Conservation (phyloP, 2,888 invertebrate species). For the Pyrocoelia pectoralis region DNA sequence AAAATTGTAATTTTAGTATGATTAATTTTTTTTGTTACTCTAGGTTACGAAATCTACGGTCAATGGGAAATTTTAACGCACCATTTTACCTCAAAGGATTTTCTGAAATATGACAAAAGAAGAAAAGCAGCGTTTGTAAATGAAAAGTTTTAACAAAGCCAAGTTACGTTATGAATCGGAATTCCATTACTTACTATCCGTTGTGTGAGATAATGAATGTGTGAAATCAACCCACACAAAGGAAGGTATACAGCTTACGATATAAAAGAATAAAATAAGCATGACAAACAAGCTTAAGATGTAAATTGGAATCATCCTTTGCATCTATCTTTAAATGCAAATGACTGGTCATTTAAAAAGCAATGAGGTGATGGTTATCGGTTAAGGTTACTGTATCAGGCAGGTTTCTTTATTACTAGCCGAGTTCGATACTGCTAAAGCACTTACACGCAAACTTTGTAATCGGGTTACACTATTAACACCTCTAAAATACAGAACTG, state of each 20-base stretch:
- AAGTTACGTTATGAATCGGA: no score
- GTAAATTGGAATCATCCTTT: slow-evolving; percentile 24
- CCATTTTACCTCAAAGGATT: no score
- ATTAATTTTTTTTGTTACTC: neutral
- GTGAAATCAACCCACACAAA: no score
- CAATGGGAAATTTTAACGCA: no score
- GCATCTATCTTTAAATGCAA: slow-evolving; percentile 36
- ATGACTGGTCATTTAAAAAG: slow-evolving; percentile 36
- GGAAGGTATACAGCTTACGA: no score
- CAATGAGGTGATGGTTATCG: slow-evolving; percentile 35
- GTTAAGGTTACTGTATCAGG: slow-evolving; percentile 33
- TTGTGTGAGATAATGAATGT: no score
- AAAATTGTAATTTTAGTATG: slow-evolving; percentile 10
- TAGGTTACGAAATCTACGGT: no score
- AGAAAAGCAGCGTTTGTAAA: no score
- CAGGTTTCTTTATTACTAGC: slow-evolving; percentile 36
- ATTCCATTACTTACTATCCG: no score
- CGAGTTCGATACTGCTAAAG: slow-evolving; percentile 29
- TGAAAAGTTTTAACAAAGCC: no score
- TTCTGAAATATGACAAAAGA: no score
- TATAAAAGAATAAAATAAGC: neutral
- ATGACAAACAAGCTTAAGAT: slow-evolving; percentile 29
- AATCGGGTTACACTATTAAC: no score
- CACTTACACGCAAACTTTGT: slow-evolving; percentile 31
- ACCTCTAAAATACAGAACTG: neutral